Evolutionary conservation across 1,140 invertebrate genomes (phyloP).

Genomic region (Monomorium pharaonis): DNA sequence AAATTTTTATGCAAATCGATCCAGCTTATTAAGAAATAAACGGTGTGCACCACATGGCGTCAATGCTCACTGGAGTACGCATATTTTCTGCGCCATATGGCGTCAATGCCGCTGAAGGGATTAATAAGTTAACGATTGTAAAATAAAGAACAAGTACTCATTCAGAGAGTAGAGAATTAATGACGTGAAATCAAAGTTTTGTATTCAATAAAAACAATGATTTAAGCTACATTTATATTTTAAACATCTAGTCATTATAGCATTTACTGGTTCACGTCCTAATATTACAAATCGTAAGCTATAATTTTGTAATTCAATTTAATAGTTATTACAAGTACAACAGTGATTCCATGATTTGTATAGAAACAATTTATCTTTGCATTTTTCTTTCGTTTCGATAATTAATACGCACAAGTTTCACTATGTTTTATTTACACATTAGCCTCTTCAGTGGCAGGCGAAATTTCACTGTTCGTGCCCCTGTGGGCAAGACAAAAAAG

Average conservation of each 20-base stretch:
- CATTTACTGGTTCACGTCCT: too few relatives aligned
- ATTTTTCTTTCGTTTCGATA: conserved; percentile 23
- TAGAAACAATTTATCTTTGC: neutral
- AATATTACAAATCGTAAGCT: too few relatives aligned
- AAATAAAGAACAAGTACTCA: conserved; percentile 38
- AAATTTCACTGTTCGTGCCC: too few relatives aligned
- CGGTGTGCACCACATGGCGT: too few relatives aligned
- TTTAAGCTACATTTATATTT: conserved; percentile 58
- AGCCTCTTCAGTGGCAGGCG: too few relatives aligned
- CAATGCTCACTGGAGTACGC: too few relatives aligned
- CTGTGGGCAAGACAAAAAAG: too few relatives aligned
- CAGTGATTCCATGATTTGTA: conserved; percentile 19
- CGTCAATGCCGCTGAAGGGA: too few relatives aligned
- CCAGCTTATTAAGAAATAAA: too few relatives aligned
- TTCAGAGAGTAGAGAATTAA: conserved; percentile 48
- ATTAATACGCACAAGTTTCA: conserved; percentile 61
- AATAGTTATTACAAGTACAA: conserved; percentile 24
- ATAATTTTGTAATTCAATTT: conserved; percentile 38
- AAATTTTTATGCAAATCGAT: too few relatives aligned
- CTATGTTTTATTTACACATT: conserved; percentile 40
- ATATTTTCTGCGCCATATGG: too few relatives aligned
- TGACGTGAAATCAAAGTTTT: conserved; percentile 61
- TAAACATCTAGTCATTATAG: conserved; percentile 75
- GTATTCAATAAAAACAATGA: conserved; percentile 43
- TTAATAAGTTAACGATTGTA: conserved; percentile 63